Conservation (phyloP, 2,797 vertebrate species). For the Takifugu rubripes region DNA sequence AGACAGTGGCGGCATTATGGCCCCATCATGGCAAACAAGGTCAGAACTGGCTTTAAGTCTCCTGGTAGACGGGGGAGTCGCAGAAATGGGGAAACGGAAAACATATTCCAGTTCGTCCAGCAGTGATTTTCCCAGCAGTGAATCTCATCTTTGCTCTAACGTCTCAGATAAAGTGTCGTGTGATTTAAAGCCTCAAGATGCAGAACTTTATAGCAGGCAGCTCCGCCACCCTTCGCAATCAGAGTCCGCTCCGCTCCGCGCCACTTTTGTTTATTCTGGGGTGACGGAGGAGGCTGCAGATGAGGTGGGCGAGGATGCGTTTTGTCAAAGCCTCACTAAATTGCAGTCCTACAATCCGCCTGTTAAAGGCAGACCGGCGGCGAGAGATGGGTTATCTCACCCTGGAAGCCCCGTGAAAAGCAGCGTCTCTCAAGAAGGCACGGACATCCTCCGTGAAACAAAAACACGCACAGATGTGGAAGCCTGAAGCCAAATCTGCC, state of each 20-base stretch:
- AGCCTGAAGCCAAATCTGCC: constrained; percentile 48
- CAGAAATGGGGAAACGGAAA: constrained; percentile 37
- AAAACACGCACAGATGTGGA: constrained; percentile 45
- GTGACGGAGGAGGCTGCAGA: constrained; percentile 39
- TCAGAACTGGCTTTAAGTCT: constrained; percentile 59
- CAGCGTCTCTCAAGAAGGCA: constrained; percentile 52
- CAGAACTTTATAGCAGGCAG: constrained; percentile 61
- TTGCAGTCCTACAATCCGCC: constrained; percentile 57
- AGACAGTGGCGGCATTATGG: constrained; percentile 49
- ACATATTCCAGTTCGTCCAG: constrained; percentile 32
- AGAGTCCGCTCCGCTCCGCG: constrained; percentile 50
- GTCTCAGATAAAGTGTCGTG: constrained; percentile 25
- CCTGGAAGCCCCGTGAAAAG: constrained; percentile 42
- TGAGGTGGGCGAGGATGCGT: constrained; percentile 44
- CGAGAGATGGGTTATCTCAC: constrained; percentile 70
- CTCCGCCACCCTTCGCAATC: constrained; percentile 61
- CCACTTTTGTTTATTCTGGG: constrained; percentile 45
- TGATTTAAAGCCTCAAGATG: constrained; percentile 39
- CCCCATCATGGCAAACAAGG: constrained; percentile 64
- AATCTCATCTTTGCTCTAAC: constrained; percentile 20
- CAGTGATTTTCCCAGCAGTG: constrained; percentile 22
- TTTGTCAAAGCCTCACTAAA: constrained; percentile 53
- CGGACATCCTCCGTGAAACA: constrained; percentile 57
- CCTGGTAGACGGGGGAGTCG: constrained; percentile 42
- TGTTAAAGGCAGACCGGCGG: constrained; percentile 63